These are phyloP conservation scores for Lamprotornis superbus DNA, from an alignment of 2,113 vertebrate species.

Conservation along the genomic window DNA sequence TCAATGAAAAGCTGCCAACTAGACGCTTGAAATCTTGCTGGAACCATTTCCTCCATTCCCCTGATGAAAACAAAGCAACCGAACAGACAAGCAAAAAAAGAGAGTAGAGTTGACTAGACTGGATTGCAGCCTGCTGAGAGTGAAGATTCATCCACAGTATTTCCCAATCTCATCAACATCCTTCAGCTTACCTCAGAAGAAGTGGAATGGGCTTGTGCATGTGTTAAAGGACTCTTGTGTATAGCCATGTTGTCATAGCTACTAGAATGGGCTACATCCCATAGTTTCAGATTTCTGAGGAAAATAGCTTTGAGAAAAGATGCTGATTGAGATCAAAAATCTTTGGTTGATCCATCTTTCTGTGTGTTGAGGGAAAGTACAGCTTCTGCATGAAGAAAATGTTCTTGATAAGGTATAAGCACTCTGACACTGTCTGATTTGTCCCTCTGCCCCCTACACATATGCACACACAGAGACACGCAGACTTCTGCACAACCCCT, in stretches of 20 bases:
- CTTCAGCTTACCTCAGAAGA: neutral
- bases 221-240: neutral
- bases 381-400: neutral
- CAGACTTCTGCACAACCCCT: neutral
- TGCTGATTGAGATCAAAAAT: neutral
- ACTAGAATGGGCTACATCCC: neutral
- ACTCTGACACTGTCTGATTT: neutral
- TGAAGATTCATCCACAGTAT: neutral
- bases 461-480: fast-evolving
- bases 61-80: neutral
- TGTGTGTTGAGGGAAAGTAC: neutral
- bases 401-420: neutral
- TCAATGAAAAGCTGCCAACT: neutral
- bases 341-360: neutral
- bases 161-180: neutral
- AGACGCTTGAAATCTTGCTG: neutral
- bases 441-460: fast-evolving
- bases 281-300: neutral
- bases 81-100: neutral
- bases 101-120: neutral
- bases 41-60: neutral
- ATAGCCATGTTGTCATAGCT: neutral
- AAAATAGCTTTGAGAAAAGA: neutral
- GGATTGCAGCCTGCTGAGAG: neutral
- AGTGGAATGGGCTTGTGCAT: neutral